Evolutionary conservation across 1,140 invertebrate species (phyloP).

Genomic region (Micrasema minimum): DNA sequence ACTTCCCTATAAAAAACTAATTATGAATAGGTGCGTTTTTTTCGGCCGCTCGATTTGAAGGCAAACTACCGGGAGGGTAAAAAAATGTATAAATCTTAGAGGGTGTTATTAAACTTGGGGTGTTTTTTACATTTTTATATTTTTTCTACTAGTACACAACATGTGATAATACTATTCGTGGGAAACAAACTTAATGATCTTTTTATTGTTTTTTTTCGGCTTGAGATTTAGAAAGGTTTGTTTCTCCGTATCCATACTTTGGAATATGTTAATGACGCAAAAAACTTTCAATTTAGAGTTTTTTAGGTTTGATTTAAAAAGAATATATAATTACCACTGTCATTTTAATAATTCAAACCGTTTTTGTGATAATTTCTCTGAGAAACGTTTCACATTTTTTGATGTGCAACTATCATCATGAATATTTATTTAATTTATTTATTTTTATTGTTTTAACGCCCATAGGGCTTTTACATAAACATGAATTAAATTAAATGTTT

Average conservation of each 20-base stretch:
- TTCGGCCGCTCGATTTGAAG: slow-evolving; percentile 36
- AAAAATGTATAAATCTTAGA: slow-evolving; percentile 20
- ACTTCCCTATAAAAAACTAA: slow-evolving; percentile 46
- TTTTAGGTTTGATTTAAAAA: too few relatives aligned
- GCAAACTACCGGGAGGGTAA: not conserved
- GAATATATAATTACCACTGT: too few relatives aligned
- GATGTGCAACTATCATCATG: too few relatives aligned
- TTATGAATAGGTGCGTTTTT: slow-evolving; percentile 48
- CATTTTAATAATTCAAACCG: too few relatives aligned
- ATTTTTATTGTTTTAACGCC: too few relatives aligned
- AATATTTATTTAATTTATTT: too few relatives aligned
- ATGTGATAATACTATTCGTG: slow-evolving; percentile 18
- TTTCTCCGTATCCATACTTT: not conserved
- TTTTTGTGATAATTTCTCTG: too few relatives aligned
- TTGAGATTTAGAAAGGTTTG: not conserved
- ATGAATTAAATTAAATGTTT: too few relatives aligned
- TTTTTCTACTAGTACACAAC: slow-evolving; percentile 8
- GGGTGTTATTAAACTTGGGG: slow-evolving; percentile 36
- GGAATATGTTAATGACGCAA: not conserved
- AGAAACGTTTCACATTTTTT: too few relatives aligned
- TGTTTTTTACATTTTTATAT: slow-evolving; percentile 7
- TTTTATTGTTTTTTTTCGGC: slow-evolving; percentile 18
- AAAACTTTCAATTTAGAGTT: too few relatives aligned
- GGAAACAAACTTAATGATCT: slow-evolving; percentile 17
- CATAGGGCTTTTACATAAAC: too few relatives aligned